Evolutionary conservation across 2,113 vertebrate species (phyloP).

Genomic region (Notothenia rossii): DNA sequence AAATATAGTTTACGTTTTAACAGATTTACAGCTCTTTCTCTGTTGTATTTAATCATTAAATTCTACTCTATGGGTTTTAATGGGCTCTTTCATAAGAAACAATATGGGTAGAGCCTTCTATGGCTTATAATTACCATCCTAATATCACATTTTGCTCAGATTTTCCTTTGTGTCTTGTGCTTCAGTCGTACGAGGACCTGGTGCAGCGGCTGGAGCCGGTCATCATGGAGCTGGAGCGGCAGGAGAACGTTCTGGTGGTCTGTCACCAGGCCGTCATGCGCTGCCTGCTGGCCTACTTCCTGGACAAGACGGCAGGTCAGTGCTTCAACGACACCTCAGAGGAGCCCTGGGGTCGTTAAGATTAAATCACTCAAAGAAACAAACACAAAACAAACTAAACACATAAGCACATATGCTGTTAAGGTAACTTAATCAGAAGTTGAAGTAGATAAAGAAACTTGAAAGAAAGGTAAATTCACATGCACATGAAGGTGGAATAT

Average conservation of each 20-base stretch:
- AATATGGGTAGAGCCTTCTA: background rate
- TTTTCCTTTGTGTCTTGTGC: background rate
- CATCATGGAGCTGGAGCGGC: slow-evolving; percentile 98
- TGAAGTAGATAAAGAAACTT: background rate
- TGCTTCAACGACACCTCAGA: background rate
- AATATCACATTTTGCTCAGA: background rate
- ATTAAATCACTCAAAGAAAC: no score
- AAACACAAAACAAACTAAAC: no score
- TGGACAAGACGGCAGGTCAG: slow-evolving; percentile 95
- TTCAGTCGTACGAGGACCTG: slow-evolving; percentile 97
- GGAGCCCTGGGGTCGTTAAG: background rate
- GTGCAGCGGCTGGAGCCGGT: slow-evolving; percentile 97
- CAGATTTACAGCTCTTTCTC: background rate
- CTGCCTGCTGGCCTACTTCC: slow-evolving; percentile 96
- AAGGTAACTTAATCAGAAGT: no score
- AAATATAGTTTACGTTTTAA: background rate
- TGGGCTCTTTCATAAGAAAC: background rate
- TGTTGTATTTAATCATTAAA: background rate
- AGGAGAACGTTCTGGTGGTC: slow-evolving; percentile 97
- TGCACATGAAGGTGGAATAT: no score
- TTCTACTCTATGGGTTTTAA: background rate
- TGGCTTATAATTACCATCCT: background rate
- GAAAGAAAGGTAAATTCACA: background rate
- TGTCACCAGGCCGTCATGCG: slow-evolving; percentile 99
- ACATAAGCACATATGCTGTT: background rate